Base-by-base conservation (phyloP, 2,113 vertebrate species). In the Orycteropus afer region DNA sequence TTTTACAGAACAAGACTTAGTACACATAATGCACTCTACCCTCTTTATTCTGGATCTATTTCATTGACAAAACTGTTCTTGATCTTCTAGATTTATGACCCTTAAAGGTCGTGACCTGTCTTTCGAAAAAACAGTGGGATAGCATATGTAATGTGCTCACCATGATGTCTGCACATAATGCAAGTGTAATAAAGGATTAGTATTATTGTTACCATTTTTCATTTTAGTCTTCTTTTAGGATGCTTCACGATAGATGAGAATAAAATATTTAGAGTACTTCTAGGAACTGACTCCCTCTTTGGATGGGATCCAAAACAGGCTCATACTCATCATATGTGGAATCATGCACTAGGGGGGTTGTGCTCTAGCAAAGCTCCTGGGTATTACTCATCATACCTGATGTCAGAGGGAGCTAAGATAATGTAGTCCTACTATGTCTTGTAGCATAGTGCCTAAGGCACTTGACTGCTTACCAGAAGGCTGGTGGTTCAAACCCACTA, bases 251-350 rank as follows among this genome's bases (percentile, higher is more conserved):
- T 89, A 89, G 92, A 84, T 90, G 89, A 94, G 93, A 94, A 69
- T 80, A 89, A 95, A 95, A 96, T 95, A 74, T 91, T 93, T 47
- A n/a, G 15, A 96, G 86, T 89, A 80, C 83, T 97, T 97, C 97
- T 97, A 97, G 96, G 96, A 97, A 97, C 83, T 78, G 86, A 94
- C 74, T 95, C 63, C 65, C 77, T n/a, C n/a, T n/a, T 95, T 97
- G 97, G 96, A 95, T 55, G 51, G 51, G 83, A n/a, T 95, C 94
- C 96, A 97, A 87, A 80, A 71, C 47, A 95, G 89, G 95, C 79
- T 97, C 93, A 95, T 77, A 77, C 89, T 95, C 95, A 95, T 96
- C 77, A 9, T 89, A 89, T 86, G 79, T 81, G 94, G 96, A 94
- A 91, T 96, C 93, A 94, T 97, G 89, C 95, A 89, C 92, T 93